Evolutionary conservation across 2,888 invertebrate species (phyloP).

Genomic region (Yponomeuta plumbellus): DNA sequence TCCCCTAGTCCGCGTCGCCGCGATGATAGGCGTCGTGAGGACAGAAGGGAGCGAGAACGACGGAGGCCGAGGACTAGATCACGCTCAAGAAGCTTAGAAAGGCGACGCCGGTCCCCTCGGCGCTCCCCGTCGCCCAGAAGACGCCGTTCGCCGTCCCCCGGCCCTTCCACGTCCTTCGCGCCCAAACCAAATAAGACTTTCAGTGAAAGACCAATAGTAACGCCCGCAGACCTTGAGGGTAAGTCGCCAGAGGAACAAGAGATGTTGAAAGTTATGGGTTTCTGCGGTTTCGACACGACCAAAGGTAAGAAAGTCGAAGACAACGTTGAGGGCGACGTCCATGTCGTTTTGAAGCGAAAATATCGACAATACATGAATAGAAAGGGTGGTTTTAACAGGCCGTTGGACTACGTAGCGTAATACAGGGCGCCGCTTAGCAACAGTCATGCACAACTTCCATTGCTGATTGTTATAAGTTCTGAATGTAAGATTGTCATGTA

Average conservation of each 20-base stretch:
- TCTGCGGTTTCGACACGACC: slow-evolving; percentile 95
- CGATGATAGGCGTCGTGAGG: slow-evolving; percentile 47
- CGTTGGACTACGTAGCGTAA: slow-evolving; percentile 96
- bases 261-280: slow-evolving; percentile 98
- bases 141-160: slow-evolving; percentile 53
- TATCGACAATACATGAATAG: slow-evolving; percentile 99
- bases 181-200: slow-evolving; percentile 57
- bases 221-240: slow-evolving; percentile 91
- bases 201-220: slow-evolving; percentile 79
- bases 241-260: slow-evolving; percentile 94
- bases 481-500: neutral
- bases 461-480: slow-evolving; percentile 9
- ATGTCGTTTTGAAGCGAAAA: slow-evolving; percentile 96
- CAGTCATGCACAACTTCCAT: slow-evolving; percentile 18
- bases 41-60: slow-evolving; percentile 44
- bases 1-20: slow-evolving; percentile 71
- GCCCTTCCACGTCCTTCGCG: slow-evolving; percentile 54
- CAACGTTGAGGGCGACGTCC: slow-evolving; percentile 95
- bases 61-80: slow-evolving; percentile 59
- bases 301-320: slow-evolving; percentile 97
- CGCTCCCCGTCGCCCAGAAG: slow-evolving; percentile 41
- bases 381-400: slow-evolving; percentile 98
- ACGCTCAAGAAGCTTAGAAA: slow-evolving; percentile 61
- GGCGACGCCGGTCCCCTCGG: slow-evolving; percentile 61
- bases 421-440: slow-evolving; percentile 24